Conservation (phyloP, 2,888 invertebrate species). For the Lochmaea crataegi region DNA sequence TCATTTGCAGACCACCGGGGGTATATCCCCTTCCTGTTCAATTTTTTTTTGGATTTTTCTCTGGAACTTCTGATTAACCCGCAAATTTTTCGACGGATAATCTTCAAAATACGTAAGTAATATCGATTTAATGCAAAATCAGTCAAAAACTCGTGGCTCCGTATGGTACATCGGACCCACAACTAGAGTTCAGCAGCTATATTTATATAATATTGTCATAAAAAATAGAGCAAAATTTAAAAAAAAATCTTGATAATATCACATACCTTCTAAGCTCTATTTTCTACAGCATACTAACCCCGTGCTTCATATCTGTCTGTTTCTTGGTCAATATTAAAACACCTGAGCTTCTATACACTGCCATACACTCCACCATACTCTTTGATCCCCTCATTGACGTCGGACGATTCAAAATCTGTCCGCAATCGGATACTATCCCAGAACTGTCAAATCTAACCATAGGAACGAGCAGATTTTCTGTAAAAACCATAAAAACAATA, state of each 20-base stretch:
- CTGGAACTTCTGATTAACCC: no score
- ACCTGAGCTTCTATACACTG: conserved; percentile 58
- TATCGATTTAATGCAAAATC: no score
- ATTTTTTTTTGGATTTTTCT: no score
- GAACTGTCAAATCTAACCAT: conserved; percentile 62
- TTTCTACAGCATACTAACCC: conserved; percentile 58
- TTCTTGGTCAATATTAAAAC: conserved; percentile 58
- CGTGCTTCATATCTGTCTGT: conserved; percentile 57
- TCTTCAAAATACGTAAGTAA: no score
- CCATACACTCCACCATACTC: conserved; percentile 63
- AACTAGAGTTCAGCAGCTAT: no score
- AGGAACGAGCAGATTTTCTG: conserved; percentile 61
- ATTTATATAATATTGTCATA: no score
- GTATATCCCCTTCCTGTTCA: no score
- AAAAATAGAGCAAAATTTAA: no score
- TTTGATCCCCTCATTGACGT: conserved; percentile 55
- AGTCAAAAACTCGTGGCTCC: no score
- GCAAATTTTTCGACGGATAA: no score
- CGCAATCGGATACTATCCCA: conserved; percentile 54
- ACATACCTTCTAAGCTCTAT: conserved; percentile 17
- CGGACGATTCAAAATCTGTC: conserved; percentile 50
- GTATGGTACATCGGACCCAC: no score
- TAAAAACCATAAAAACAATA: not conserved
- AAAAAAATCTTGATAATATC: not conserved
- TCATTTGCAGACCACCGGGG: no score